These are phyloP conservation scores for Probosciger aterrimus DNA, from an alignment of 2,113 vertebrate species.

Conservation along the genomic window DNA sequence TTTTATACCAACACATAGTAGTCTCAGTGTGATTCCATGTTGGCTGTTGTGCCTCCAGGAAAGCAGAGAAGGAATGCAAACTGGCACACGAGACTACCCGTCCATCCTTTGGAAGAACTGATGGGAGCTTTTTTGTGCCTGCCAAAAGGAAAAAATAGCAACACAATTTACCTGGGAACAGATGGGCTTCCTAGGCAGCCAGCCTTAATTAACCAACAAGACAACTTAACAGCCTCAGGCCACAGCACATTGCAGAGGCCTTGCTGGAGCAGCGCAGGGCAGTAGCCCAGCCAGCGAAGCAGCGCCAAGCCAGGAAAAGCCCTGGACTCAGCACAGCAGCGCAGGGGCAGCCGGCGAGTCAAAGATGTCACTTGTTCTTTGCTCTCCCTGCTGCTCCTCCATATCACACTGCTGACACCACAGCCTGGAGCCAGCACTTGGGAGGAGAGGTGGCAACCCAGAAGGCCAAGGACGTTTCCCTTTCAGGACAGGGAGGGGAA, in stretches of 20 bases:
- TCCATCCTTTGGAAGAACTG: neutral
- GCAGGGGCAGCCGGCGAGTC: neutral
- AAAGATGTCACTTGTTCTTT: neutral
- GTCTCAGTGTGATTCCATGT: neutral
- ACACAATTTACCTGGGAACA: slow-evolving; percentile 46
- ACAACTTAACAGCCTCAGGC: neutral
- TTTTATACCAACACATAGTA: neutral
- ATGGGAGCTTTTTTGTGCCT: neutral
- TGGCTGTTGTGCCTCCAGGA: neutral
- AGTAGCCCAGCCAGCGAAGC: neutral
- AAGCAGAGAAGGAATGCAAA: neutral
- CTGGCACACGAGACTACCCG: neutral
- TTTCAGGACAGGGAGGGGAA: neutral
- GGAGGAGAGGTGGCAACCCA: neutral
- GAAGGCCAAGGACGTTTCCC: neutral
- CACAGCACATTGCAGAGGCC: neutral
- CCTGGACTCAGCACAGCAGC: neutral
- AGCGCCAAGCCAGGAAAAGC: neutral
- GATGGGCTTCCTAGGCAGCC: slow-evolving; percentile 46
- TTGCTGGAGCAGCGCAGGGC: neutral
- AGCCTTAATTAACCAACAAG: slow-evolving; percentile 58
- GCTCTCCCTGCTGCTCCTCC: neutral
- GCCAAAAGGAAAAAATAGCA: neutral
- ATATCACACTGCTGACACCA: neutral
- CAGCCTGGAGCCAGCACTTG: neutral